Conservation (phyloP, 2,888 invertebrate genomes). For the Trichogramma dendrolimi region DNA sequence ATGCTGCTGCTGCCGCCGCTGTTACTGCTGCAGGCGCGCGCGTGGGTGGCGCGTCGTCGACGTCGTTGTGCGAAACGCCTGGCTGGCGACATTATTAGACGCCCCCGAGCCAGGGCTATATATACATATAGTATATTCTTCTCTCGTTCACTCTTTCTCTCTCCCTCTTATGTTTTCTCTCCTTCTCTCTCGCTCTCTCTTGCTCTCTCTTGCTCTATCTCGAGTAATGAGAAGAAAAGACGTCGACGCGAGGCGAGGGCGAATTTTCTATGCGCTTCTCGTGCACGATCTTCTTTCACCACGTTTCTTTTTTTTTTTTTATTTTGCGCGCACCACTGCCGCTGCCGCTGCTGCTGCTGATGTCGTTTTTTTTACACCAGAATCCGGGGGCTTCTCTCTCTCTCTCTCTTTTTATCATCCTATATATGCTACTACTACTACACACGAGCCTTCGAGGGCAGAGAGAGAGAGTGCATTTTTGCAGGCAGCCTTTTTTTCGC, state of each 20-base stretch:
- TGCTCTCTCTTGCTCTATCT: slow-evolving; percentile 37
- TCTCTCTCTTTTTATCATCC: no score
- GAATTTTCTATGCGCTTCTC: no score
- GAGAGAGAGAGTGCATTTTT: slow-evolving; percentile 18
- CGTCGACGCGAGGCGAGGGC: slow-evolving; percentile 18
- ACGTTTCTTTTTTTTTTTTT: no score
- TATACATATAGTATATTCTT: no score
- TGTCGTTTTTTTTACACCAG: no score
- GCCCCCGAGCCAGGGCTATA: slow-evolving; percentile 42
- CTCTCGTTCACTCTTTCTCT: no score
- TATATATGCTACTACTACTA: no score
- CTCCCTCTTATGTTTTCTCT: no score
- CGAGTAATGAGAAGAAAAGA: slow-evolving; percentile 45
- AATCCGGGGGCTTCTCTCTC: no score
- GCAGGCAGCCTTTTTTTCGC: slow-evolving; percentile 9
- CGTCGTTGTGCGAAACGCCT: slow-evolving; percentile 44
- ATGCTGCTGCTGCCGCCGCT: slow-evolving; percentile 35
- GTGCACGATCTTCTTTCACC: no score
- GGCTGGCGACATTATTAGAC: slow-evolving; percentile 53
- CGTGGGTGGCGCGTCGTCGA: slow-evolving; percentile 25
- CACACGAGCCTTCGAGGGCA: neutral
- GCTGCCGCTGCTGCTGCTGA: no score
- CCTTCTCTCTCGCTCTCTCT: neutral
- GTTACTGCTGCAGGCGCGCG: slow-evolving; percentile 16
- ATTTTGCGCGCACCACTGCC: no score